Conservation (phyloP, 2,113 vertebrate genomes). For the Fregetta grallaria region DNA sequence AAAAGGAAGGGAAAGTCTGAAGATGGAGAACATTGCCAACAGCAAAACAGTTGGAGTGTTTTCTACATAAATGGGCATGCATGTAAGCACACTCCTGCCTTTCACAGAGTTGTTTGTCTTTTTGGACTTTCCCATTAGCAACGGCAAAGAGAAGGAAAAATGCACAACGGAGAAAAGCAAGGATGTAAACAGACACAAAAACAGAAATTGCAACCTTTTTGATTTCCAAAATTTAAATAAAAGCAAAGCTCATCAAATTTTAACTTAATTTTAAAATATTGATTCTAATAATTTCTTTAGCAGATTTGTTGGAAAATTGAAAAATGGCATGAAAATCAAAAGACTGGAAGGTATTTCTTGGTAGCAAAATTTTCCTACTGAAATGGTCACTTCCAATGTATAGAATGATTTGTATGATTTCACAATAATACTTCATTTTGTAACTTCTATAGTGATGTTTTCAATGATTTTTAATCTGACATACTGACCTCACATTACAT, state of each 20-base stretch:
- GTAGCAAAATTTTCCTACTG: neutral
- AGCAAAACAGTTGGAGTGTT: neutral
- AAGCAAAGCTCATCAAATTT: neutral
- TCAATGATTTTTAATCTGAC: neutral
- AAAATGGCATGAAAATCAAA: neutral
- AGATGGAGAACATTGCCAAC: neutral
- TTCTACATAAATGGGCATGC: rapidly evolving
- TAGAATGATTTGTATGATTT: neutral
- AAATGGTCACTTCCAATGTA: neutral
- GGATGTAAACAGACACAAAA: neutral
- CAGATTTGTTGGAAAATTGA: neutral
- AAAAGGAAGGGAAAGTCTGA: neutral
- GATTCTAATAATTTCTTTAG: neutral
- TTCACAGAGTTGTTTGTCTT: neutral
- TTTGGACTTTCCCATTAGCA: neutral
- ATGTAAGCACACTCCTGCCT: neutral
- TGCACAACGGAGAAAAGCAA: neutral
- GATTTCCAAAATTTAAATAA: neutral
- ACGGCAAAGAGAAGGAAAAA: neutral
- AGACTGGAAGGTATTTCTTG: too few relatives aligned
- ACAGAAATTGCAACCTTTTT: neutral
- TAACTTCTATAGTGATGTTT: neutral
- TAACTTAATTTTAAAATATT: neutral
- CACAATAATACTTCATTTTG: neutral
- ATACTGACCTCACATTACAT: neutral